phyloP scores from a whole-genome alignment of 2,888 invertebrate genomes.

The Nomada flava region DNA sequence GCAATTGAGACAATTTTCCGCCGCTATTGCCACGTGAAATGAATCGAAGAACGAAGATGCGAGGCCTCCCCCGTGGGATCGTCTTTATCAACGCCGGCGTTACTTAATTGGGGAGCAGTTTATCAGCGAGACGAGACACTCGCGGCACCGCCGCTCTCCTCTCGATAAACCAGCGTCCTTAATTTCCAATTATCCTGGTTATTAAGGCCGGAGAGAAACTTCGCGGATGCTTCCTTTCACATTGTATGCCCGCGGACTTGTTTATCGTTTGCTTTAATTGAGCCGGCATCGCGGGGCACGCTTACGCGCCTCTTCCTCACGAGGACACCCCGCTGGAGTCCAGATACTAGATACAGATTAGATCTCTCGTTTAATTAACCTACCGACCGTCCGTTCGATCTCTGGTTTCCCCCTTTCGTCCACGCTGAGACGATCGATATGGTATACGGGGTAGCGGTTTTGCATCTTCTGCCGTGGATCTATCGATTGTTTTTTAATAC shows the following conservation, averaged over 20 bases:
- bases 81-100: constrained; percentile 18
- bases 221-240: constrained; percentile 61
- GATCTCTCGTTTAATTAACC: constrained; percentile 5
- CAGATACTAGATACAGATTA: neutral
- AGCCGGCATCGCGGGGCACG: constrained; percentile 32
- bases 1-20: neutral
- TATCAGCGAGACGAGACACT: constrained; percentile 36
- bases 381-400: neutral
- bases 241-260: constrained; percentile 52
- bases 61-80: neutral
- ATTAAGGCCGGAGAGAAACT: constrained; percentile 61
- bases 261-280: constrained; percentile 51
- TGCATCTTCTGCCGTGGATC: no score
- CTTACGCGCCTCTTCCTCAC: constrained; percentile 17
- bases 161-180: constrained; percentile 57
- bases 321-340: neutral
- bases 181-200: constrained; percentile 63
- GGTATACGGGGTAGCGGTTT: no score
- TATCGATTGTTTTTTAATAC: no score
- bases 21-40: neutral
- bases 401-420: no score
- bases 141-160: constrained; percentile 23
- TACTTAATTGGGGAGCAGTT: constrained; percentile 43
- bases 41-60: neutral
- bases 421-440: no score